phyloP scores from a whole-genome alignment of 1,140 invertebrate species.

The Camponotus vicinus region DNA sequence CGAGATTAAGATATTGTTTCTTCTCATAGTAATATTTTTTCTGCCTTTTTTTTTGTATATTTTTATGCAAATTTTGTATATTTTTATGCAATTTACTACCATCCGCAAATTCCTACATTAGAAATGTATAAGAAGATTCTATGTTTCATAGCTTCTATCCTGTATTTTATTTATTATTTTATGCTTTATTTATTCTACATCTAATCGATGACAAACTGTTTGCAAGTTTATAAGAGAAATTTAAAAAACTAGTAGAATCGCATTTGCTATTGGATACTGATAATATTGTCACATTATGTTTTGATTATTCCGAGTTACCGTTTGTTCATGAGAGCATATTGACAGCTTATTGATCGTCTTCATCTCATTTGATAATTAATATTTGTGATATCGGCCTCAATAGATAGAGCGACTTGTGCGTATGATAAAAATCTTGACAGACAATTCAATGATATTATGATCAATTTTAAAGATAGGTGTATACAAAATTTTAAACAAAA shows the following conservation, averaged over 20 bases:
- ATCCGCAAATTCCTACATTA: not conserved
- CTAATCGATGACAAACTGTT: not conserved
- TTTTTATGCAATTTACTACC: not conserved
- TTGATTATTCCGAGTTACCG: slow-evolving; percentile 47
- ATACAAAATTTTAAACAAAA: slow-evolving; percentile 11
- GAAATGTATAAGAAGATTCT: not conserved
- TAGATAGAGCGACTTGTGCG: slow-evolving; percentile 23
- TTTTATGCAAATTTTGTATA: not conserved
- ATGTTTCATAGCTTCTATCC: not conserved
- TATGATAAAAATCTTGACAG: slow-evolving; percentile 3
- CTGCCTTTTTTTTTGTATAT: not conserved
- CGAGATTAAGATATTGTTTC: not conserved
- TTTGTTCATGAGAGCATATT: slow-evolving; percentile 46
- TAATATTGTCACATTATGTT: slow-evolving; percentile 7
- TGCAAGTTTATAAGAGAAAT: not conserved
- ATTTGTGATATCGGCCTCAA: slow-evolving; percentile 32
- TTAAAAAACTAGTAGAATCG: not conserved
- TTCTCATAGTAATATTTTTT: not conserved
- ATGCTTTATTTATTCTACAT: not conserved
- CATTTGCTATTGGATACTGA: slow-evolving; percentile 16
- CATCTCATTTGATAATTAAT: slow-evolving; percentile 56
- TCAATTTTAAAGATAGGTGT: not conserved
- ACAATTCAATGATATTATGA: slow-evolving; percentile 19
- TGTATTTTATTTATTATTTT: not conserved
- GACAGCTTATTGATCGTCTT: slow-evolving; percentile 47